Evolutionary conservation across 2,797 vertebrate species (phyloP), one percentile per base, ranked within the genome.

Genomic region (Schizothorax lantsangensis): DNA sequence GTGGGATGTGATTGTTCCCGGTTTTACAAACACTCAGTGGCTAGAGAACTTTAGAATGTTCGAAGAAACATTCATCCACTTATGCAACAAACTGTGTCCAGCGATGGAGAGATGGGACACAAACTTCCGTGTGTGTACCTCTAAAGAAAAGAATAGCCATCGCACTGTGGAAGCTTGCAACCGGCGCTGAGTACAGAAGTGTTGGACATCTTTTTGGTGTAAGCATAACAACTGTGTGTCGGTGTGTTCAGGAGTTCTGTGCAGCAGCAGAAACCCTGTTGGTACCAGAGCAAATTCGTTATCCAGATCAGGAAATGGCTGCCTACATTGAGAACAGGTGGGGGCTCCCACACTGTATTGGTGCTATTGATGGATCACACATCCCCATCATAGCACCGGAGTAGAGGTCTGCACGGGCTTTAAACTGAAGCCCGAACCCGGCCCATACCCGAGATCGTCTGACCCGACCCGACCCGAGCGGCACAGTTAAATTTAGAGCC

Each of bases 261-360:
- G 17, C 17, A 5, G 33, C 17, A 38, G 17, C 66, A 19, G 33
- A 38, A 9, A 69, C 17, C 1, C 19, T 38, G 66, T 68, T 38
- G 33, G 33, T 21, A 21, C 15, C 33, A 10, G 33, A 69, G 2
- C 17, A 21, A 36, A 69, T 69, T 38, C 0, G 33, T 38, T 69
- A 21, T 69, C 66, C 33, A 21, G 33, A 38, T 38, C 66, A 69
- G 66, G 7, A 69, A 86, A 91, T 89, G 88, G 81, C 87, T 26
- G 26, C 47, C 21, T 84, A 84, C 45, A 68, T 77, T 15, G 86
- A 88, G 30, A 52, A 83, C 9, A 57, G 4, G 30, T 78, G 21
- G 6, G 85, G 91, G 2, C 36, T 89, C 6, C 88, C 89, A 43
- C 85, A 91, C 40, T 30, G 93, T 68, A 86, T 92, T 0, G 91